Evolutionary conservation across 2,888 invertebrate species (phyloP).

Genomic region (Apocheima hispidaria): DNA sequence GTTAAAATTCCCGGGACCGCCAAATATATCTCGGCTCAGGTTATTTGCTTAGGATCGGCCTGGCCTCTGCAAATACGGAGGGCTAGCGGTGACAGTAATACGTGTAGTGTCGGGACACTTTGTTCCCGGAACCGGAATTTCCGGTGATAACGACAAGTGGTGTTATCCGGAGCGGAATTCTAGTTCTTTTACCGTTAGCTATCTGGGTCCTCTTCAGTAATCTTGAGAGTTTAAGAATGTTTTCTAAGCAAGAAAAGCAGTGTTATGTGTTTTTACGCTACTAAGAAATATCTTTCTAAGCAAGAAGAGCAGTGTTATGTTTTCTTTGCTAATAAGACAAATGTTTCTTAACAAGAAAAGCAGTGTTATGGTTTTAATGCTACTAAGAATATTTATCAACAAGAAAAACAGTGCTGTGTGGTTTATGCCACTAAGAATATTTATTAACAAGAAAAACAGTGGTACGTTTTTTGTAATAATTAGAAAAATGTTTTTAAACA

Average conservation of each 20-base stretch:
- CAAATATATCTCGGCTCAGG: conserved; percentile 53
- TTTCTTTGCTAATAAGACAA: no score
- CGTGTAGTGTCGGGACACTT: conserved; percentile 31
- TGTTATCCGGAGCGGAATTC: conserved; percentile 16
- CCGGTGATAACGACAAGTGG: conserved; percentile 28
- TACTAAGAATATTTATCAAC: no score
- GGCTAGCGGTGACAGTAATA: conserved; percentile 24
- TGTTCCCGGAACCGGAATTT: conserved; percentile 20
- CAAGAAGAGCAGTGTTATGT: no score
- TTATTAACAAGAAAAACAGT: no score
- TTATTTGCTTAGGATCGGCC: conserved; percentile 62
- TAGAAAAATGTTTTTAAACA: no score
- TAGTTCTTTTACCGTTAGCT: conserved; percentile 19
- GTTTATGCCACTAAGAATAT: no score
- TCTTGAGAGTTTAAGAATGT: conserved; percentile 3
- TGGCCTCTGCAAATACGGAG: conserved; percentile 49
- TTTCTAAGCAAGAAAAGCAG: not conserved
- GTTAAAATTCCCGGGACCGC: conserved; percentile 50
- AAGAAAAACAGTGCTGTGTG: no score
- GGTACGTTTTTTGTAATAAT: no score
- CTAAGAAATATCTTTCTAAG: no score
- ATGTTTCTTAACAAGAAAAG: no score
- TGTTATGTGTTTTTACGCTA: no score
- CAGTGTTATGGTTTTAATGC: no score
- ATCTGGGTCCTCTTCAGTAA: conserved; percentile 11